Conservation (phyloP, 2,113 vertebrate species). For the Channa maculata region DNA sequence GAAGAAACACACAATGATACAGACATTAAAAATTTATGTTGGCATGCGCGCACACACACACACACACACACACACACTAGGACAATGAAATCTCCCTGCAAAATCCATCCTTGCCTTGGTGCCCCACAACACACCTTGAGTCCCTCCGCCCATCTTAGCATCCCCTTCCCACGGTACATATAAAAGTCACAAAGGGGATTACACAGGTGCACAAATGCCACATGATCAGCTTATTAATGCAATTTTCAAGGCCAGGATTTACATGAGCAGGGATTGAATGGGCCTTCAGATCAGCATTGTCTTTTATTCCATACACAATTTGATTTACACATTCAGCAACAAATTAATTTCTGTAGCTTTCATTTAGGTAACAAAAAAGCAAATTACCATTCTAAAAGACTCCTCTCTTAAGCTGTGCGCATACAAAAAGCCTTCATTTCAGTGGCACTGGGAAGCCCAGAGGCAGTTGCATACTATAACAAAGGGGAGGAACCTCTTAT, state of each 20-base stretch:
- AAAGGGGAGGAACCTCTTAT: constrained; percentile 45
- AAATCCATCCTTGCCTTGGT: constrained; percentile 57
- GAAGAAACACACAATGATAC: constrained; percentile 42
- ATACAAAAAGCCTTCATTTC: constrained; percentile 64
- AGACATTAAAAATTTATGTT: constrained; percentile 61
- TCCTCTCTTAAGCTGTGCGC: constrained; percentile 39
- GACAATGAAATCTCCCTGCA: constrained; percentile 62
- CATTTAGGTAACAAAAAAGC: constrained; percentile 65
- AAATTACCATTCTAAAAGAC: constrained; percentile 70
- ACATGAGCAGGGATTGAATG: constrained; percentile 55
- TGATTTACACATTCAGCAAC: constrained; percentile 65
- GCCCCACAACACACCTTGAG: constrained; percentile 72
- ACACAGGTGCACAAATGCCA: constrained; percentile 77
- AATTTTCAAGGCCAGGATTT: constrained; percentile 73
- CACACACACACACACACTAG: constrained; percentile 24
- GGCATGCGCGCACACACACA: constrained; percentile 23
- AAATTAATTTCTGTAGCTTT: constrained; percentile 75
- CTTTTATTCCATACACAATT: constrained; percentile 67
- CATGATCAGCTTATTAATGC: constrained; percentile 74
- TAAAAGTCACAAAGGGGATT: constrained; percentile 75
- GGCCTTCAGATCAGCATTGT: constrained; percentile 70
- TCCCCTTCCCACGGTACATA: constrained; percentile 52
- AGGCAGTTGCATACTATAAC: constrained; percentile 20
- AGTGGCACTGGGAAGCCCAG: constrained; percentile 29
- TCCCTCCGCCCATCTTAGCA: constrained; percentile 43